Evolutionary conservation across 2,797 vertebrate genomes (phyloP), one percentile per base, ranked within the genome.

Genomic region (Tolypeutes matacus): DNA sequence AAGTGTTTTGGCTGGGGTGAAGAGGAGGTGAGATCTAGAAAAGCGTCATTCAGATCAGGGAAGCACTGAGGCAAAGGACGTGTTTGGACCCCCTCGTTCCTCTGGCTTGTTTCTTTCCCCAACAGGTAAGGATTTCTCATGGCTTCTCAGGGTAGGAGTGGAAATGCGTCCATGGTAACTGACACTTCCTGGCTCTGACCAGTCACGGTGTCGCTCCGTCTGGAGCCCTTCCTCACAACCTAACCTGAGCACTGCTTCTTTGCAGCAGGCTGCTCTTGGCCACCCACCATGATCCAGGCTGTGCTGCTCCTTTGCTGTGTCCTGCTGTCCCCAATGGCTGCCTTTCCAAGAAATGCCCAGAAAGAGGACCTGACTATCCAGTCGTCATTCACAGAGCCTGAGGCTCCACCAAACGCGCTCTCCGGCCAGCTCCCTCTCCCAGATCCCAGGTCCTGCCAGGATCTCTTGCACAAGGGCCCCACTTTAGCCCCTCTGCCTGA

Each of bases 331-430:
- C 12, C 49, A 5, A 85, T 25, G 23, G 31, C 60, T 51, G 67
- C 89, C 89, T 92, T 93, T 86, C 91, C 60, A 14, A 84, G 60
- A 51, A 70, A 51, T 31, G 56, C 42, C 42, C 75, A 51, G 39
- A 77, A 58, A 36, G 49, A 18, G 31, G 39, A 64, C 42, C 51
- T 42, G 36, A 56, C 31, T 20, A 17, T 27, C 39, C 49, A 67
- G 58, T 21, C 25, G 3, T 75, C 85, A n/a, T 29, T 72, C 64
- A 56, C 42, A 85, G 80, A 88, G 18, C 51, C 51, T 42, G 53
- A 46, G 3, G 46, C 39, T 46, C n/a, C 14, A 49, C 51, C 67
- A 53, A 29, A 53, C 34, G 23, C 29, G 39, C 7, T 70, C 5
- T 77, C 83, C 31, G 21, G 46, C 42, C 60, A 70, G 34, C 34